These are phyloP conservation scores for Scelioninae gen. 2 DNA, from an alignment of 2,888 invertebrate species.

Conservation along the genomic window DNA sequence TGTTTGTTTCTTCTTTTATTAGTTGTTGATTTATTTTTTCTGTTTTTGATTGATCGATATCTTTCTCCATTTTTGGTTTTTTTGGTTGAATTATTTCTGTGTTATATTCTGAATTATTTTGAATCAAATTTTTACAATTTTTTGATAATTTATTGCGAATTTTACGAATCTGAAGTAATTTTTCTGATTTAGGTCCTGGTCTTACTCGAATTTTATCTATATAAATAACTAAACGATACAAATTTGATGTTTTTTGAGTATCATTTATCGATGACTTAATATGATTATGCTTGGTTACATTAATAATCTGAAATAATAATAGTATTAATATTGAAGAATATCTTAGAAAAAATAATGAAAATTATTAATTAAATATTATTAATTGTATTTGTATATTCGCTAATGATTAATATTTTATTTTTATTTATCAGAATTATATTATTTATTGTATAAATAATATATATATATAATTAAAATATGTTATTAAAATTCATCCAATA, in stretches of 20 bases:
- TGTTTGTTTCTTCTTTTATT: too few relatives aligned
- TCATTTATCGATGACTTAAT: conserved; percentile 10
- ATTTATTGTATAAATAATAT: too few relatives aligned
- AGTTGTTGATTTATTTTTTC: neutral
- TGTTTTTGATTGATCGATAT: neutral
- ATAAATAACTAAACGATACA: conserved; percentile 68
- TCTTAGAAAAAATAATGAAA: too few relatives aligned
- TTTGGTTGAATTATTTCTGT: neutral
- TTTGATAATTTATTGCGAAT: conserved; percentile 25
- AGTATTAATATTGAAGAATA: too few relatives aligned
- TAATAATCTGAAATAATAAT: too few relatives aligned
- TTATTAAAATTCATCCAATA: too few relatives aligned
- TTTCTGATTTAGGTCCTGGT: conserved; percentile 66
- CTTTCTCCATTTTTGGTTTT: neutral
- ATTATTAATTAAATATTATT: too few relatives aligned
- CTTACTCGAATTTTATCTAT: conserved; percentile 69
- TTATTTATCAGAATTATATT: too few relatives aligned
- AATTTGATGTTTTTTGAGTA: conserved; percentile 9
- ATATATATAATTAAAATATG: too few relatives aligned
- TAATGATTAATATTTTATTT: too few relatives aligned
- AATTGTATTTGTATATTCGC: too few relatives aligned
- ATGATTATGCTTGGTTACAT: neutral
- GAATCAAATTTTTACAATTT: conserved; percentile 2
- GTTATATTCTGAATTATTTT: conserved; percentile 11
- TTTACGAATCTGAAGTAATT: conserved; percentile 34